Conservation (phyloP, 2,888 invertebrate species). For the Acanthoscelides obtectus region DNA sequence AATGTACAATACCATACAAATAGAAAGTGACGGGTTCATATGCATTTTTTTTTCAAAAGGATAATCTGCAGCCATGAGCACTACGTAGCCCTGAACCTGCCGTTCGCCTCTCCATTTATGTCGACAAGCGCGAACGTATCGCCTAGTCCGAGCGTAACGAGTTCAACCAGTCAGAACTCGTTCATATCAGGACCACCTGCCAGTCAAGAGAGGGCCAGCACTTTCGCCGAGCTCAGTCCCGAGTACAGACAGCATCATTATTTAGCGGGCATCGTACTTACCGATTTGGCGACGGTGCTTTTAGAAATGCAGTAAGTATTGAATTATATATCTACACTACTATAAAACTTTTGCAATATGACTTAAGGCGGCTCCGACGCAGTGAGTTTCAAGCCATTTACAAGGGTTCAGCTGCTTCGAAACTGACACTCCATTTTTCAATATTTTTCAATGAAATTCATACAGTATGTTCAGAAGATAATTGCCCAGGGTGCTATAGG, state of each 20-base stretch:
- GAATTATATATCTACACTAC: too few species aligned
- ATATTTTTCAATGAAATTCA: too few species aligned
- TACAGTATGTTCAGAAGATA: too few species aligned
- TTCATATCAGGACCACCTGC: constrained; percentile 53
- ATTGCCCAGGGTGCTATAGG: too few species aligned
- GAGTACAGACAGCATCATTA: constrained; percentile 89
- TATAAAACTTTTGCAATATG: too few species aligned
- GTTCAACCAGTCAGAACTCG: constrained; percentile 65
- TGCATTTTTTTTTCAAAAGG: constrained; percentile 42
- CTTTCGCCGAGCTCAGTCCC: constrained; percentile 68
- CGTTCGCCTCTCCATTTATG: constrained; percentile 66
- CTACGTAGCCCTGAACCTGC: constrained; percentile 86
- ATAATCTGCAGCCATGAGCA: constrained; percentile 95
- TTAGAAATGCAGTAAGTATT: constrained; percentile 71
- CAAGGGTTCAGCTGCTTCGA: too few species aligned
- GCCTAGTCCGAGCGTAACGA: constrained; percentile 68
- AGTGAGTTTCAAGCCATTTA: too few species aligned
- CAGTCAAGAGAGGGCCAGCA: constrained; percentile 59
- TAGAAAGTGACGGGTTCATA: too few species aligned
- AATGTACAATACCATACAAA: too few species aligned
- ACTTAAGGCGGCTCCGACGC: too few species aligned
- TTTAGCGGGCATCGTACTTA: constrained; percentile 78
- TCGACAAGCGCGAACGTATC: constrained; percentile 48
- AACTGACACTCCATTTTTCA: too few species aligned
- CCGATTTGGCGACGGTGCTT: constrained; percentile 74